These are phyloP conservation scores for Venustoraphidia nigricollis DNA, from an alignment of 2,888 invertebrate species.

Conservation along the genomic window DNA sequence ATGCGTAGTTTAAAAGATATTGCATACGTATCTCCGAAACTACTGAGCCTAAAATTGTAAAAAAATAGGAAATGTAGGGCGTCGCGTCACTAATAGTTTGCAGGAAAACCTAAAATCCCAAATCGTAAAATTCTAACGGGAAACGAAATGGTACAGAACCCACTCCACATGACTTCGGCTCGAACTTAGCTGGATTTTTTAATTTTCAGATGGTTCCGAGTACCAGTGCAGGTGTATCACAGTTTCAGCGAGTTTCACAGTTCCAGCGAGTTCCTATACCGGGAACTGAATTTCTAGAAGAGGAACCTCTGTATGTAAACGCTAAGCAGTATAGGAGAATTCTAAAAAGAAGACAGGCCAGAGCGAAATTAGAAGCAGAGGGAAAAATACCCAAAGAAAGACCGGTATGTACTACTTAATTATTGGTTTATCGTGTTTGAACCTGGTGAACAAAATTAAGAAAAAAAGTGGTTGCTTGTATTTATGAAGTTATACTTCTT, in stretches of 20 bases:
- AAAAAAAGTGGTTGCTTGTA: no score
- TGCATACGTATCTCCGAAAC: no score
- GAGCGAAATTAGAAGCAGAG: conserved; percentile 87
- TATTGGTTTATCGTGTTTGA: neutral
- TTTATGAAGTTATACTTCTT: no score
- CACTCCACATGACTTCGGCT: no score
- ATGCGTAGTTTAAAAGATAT: no score
- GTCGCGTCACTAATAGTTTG: no score
- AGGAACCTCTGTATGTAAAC: conserved; percentile 95
- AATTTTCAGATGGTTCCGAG: conserved; percentile 38
- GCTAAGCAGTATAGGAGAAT: conserved; percentile 96
- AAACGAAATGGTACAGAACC: no score
- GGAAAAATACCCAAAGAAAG: conserved; percentile 95
- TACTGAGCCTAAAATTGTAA: no score
- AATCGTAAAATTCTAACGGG: no score
- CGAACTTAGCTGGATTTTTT: no score
- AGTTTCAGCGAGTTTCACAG: conserved; percentile 34
- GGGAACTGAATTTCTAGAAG: conserved; percentile 56
- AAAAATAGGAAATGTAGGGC: no score
- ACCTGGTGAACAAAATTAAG: neutral
- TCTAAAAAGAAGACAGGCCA: conserved; percentile 80
- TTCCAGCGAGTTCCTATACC: conserved; percentile 44
- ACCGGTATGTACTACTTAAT: conserved; percentile 40
- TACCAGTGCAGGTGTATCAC: conserved; percentile 27
- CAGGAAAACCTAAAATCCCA: no score